Percentiles rank a stretch among this genome's conserved stretches.
Conservation (phyloP, 1,140 invertebrate genomes). For the Calosoma granatense region DNA sequence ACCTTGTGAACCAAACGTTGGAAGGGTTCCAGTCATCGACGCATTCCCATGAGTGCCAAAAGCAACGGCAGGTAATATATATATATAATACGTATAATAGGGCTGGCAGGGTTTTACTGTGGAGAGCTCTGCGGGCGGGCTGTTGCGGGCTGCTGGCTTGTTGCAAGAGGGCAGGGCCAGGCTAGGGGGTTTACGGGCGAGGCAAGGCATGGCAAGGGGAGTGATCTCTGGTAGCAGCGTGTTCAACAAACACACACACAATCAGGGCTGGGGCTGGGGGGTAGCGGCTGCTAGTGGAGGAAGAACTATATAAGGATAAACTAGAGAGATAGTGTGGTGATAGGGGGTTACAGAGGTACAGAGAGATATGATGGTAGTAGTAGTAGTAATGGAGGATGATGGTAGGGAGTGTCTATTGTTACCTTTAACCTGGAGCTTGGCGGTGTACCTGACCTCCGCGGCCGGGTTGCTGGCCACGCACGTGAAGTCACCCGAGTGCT, state of each 20-base stretch:
- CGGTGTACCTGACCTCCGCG: constrained; percentile 67
- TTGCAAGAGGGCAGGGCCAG: too few species aligned
- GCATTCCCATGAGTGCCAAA: constrained; percentile 43
- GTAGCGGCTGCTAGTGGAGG: background rate
- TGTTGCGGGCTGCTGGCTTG: background rate
- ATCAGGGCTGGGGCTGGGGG: too few species aligned
- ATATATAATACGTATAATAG: constrained; percentile 1
- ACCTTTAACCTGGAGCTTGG: constrained; percentile 75
- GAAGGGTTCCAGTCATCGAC: constrained; percentile 23
- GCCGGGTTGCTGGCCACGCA: constrained; percentile 71
- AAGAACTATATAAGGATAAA: too few species aligned
- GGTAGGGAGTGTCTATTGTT: constrained; percentile 34
- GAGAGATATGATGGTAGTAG: constrained; percentile 12
- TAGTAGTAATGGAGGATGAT: background rate
- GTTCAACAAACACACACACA: too few species aligned
- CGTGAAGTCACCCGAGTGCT: constrained; percentile 70
- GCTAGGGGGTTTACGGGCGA: too few species aligned
- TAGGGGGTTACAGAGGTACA: constrained; percentile 17
- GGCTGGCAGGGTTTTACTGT: constrained; percentile 2
- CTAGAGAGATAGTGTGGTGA: constrained; percentile 12
- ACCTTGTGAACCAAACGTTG: constrained; percentile 29
- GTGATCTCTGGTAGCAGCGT: too few species aligned
- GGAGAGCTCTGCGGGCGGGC: background rate
- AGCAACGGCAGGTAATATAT: constrained; percentile 36
- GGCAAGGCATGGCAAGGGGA: too few species aligned